phyloP scores from a whole-genome alignment of 2,113 vertebrate species.

The Rissa tridactyla region DNA sequence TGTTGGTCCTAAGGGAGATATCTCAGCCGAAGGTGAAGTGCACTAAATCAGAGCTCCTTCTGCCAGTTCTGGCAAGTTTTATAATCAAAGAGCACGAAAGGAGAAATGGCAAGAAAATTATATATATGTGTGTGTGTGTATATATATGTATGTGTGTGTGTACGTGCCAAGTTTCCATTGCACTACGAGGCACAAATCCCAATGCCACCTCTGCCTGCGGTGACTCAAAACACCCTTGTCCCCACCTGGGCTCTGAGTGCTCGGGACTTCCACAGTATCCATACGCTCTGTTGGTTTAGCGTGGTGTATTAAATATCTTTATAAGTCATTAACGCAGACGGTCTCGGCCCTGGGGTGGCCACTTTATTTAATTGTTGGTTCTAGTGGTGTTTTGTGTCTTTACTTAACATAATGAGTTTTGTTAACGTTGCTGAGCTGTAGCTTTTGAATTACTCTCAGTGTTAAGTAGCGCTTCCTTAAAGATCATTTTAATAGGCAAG shows the following conservation, averaged over 20 bases:
- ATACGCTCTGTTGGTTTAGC: neutral
- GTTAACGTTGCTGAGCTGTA: neutral
- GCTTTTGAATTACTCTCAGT: neutral
- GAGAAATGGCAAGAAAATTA: neutral
- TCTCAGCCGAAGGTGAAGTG: neutral
- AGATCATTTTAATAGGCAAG: neutral
- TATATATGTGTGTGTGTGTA: no score
- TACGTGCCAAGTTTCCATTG: neutral
- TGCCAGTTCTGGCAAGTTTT: neutral
- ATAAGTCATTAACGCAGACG: neutral
- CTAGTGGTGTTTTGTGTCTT: neutral
- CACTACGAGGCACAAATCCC: neutral
- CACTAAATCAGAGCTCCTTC: neutral
- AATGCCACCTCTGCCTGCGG: neutral
- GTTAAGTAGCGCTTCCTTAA: neutral
- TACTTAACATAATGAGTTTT: neutral
- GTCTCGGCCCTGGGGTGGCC: neutral
- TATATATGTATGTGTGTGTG: no score
- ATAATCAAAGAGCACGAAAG: neutral
- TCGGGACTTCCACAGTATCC: fast-evolving
- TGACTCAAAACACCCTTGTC: neutral
- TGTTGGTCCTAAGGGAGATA: neutral
- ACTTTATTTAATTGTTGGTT: neutral
- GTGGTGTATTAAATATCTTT: neutral
- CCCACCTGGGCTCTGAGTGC: neutral